Percentiles rank a stretch among this genome's conserved stretches.
Evolutionary conservation across 2,113 vertebrate species (phyloP).

Genomic region (Spheniscus mendiculus): DNA sequence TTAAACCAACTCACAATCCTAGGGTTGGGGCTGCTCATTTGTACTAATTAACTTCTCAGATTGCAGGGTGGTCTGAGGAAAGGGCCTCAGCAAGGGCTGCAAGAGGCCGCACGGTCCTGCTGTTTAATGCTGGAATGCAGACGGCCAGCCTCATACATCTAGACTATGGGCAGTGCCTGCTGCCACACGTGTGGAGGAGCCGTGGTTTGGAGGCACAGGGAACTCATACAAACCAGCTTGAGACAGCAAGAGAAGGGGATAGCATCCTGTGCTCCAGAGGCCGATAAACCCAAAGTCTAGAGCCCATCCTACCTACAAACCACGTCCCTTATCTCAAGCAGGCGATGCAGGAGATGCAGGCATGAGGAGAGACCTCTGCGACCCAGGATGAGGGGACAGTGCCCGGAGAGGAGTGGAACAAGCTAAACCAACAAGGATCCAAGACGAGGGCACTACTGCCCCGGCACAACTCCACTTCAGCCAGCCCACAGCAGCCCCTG

Average conservation of each 20-base stretch:
- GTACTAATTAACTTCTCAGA: not conserved
- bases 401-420: not conserved
- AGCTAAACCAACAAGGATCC: not conserved
- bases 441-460: not conserved
- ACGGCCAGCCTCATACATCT: not conserved
- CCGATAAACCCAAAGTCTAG: not conserved
- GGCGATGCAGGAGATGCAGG: accelerated
- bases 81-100: not conserved
- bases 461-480: not conserved
- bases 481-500: not conserved
- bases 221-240: accelerated
- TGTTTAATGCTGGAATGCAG: not conserved
- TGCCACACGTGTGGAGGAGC: accelerated
- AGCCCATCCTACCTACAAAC: not conserved
- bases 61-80: not conserved
- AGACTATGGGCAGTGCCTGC: accelerated
- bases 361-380: not conserved
- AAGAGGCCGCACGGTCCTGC: not conserved
- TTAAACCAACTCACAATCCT: not conserved
- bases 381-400: not conserved
- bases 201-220: not conserved
- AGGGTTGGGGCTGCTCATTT: not conserved
- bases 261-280: not conserved
- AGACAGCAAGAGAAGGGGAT: not conserved
- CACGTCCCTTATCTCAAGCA: not conserved